These are phyloP conservation scores for Petrosia ficiformis DNA, from an alignment of 37 sponge, comb jelly and placozoan species.

Conservation along the genomic window DNA sequence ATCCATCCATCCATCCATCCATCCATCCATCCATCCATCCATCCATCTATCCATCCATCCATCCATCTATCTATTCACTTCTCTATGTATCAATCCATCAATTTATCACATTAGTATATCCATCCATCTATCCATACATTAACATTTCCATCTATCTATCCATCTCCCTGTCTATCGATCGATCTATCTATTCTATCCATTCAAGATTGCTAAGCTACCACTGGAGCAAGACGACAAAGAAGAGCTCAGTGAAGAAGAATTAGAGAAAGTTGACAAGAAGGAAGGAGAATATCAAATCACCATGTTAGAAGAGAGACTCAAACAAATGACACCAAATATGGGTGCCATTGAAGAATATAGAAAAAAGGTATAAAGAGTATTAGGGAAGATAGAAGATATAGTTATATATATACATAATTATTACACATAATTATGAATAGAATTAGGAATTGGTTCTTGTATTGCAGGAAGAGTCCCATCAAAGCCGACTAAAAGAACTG, in stretches of 20 bases:
- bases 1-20: too few relatives aligned
- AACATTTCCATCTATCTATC: too few relatives aligned
- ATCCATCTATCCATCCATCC: too few relatives aligned
- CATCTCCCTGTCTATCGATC: too few relatives aligned
- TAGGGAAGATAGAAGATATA: neutral
- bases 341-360: constrained; percentile 94
- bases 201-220: constrained; percentile 77
- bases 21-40: too few relatives aligned
- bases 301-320: constrained; percentile 76
- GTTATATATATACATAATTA: too few relatives aligned
- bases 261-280: constrained; percentile 66
- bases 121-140: too few relatives aligned
- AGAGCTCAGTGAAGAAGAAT: constrained; percentile 60
- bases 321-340: constrained; percentile 95
- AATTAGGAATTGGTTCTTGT: too few relatives aligned
- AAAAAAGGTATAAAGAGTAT: constrained; percentile 74
- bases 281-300: constrained; percentile 81
- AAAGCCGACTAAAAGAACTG: constrained; percentile 76
- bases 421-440: neutral
- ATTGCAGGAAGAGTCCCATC: constrained; percentile 69
- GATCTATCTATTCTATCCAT: too few relatives aligned
- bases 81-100: too few relatives aligned
- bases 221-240: constrained; percentile 41
- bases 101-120: neutral
- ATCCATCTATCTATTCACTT: too few relatives aligned